Evolutionary conservation across 2,888 invertebrate genomes (phyloP).

Genomic region (Ellobium chinense): DNA sequence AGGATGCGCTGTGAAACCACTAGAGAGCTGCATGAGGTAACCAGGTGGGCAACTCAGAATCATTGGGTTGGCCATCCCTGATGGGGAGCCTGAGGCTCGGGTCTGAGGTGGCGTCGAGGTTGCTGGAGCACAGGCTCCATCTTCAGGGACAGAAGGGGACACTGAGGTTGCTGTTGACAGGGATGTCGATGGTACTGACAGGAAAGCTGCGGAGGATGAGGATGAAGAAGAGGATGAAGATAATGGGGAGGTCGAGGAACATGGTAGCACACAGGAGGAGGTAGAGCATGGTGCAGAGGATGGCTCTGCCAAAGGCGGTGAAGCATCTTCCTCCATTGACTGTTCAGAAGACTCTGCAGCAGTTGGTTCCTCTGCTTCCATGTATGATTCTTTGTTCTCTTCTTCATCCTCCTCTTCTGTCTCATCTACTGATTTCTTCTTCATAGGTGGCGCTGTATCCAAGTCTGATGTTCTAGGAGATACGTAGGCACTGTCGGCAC

Average conservation of each 20-base stretch:
- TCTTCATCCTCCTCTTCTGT: background rate
- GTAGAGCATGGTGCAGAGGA: background rate
- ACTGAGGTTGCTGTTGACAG: background rate
- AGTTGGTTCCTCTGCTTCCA: slow-evolving; percentile 18
- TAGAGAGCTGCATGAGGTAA: slow-evolving; percentile 48
- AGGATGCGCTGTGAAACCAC: slow-evolving; percentile 53
- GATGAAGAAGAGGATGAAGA: slow-evolving; percentile 6
- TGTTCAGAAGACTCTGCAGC: slow-evolving; percentile 13
- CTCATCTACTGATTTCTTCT: slow-evolving; percentile 36
- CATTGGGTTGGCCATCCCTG: slow-evolving; percentile 12
- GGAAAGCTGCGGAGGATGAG: no score
- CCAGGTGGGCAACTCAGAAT: slow-evolving; percentile 45
- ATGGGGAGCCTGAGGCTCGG: background rate
- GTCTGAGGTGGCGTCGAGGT: slow-evolving; percentile 48
- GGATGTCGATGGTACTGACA: background rate
- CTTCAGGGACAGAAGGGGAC: background rate
- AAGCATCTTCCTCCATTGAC: slow-evolving; percentile 3
- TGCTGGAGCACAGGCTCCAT: background rate
- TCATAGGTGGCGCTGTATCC: slow-evolving; percentile 42
- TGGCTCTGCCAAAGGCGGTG: background rate
- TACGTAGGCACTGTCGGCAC: slow-evolving; percentile 62
- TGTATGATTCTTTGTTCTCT: background rate
- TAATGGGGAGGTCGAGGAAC: background rate
- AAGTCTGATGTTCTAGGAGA: slow-evolving; percentile 49
- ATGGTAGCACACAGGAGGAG: background rate